Percentiles rank a stretch among this genome's conserved stretches.
Conservation (phyloP, 2,888 invertebrate genomes). For the Spisula subtruncata region DNA sequence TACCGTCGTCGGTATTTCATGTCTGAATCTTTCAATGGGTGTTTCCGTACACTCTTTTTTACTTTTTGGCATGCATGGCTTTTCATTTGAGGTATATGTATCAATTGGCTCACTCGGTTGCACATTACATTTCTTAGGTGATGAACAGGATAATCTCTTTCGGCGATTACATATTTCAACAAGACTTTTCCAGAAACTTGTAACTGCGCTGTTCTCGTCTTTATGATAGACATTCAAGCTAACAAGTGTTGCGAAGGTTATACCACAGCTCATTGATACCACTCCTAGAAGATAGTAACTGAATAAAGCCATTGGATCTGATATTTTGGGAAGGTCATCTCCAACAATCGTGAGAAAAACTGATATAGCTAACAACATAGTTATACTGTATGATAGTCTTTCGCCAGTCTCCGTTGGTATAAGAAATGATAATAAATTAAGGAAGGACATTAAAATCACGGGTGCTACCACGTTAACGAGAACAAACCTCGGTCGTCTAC, state of each 20-base stretch:
- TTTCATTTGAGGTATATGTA: background rate
- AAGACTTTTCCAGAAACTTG: background rate
- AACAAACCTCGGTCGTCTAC: slow-evolving; percentile 61
- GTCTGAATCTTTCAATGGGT: background rate
- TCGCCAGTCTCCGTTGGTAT: slow-evolving; percentile 69
- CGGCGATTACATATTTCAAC: background rate
- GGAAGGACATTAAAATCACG: slow-evolving; percentile 63
- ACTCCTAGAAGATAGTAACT: slow-evolving; percentile 66
- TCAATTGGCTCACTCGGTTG: background rate
- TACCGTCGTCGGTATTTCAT: background rate
- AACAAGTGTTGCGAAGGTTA: background rate
- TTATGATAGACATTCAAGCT: background rate
- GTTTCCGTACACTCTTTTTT: background rate
- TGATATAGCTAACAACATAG: slow-evolving; percentile 69
- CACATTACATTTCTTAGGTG: background rate
- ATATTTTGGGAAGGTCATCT: slow-evolving; percentile 66
- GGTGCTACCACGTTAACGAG: slow-evolving; percentile 68
- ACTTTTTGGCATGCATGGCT: background rate
- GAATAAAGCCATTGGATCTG: slow-evolving; percentile 68
- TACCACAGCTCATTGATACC: slow-evolving; percentile 54
- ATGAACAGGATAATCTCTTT: background rate
- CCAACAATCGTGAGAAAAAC: slow-evolving; percentile 72
- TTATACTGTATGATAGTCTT: slow-evolving; percentile 65
- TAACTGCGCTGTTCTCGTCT: background rate
- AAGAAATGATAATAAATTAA: slow-evolving; percentile 68